These are phyloP conservation scores for Arctia plantaginis DNA, from an alignment of 2,888 invertebrate genomes.

Conservation along the genomic window DNA sequence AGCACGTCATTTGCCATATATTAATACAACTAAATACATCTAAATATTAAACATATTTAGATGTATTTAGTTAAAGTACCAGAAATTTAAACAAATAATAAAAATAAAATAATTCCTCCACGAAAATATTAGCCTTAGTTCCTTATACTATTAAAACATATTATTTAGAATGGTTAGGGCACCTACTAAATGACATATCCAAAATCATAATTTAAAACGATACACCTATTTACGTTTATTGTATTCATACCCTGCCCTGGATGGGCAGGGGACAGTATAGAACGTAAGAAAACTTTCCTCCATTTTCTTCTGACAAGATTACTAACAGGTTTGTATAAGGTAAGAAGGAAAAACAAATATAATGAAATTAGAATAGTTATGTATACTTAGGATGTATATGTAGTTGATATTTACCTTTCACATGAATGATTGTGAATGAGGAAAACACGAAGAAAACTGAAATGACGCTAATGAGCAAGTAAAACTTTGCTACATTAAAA, in stretches of 20 bases:
- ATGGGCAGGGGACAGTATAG: not conserved
- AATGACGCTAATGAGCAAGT: constrained; percentile 38
- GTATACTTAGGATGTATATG: constrained; percentile 19
- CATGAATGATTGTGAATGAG: constrained; percentile 17
- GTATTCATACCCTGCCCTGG: not conserved
- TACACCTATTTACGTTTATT: not conserved
- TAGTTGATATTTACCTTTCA: constrained; percentile 18
- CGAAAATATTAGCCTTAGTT: too few species aligned
- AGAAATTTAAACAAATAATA: too few species aligned
- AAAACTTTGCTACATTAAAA: constrained; percentile 4
- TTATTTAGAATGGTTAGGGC: not conserved
- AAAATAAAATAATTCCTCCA: too few species aligned
- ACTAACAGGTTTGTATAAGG: constrained; percentile 22
- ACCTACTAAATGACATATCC: not conserved
- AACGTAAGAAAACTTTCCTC: constrained; percentile 12
- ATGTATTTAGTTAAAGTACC: too few species aligned
- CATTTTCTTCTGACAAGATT: constrained; percentile 22
- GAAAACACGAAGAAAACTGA: constrained; percentile 25
- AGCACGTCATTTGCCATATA: too few species aligned
- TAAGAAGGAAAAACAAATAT: constrained; percentile 24
- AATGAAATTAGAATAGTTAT: constrained; percentile 37
- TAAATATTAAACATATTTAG: too few species aligned
- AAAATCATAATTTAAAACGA: not conserved
- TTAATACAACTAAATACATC: too few species aligned
- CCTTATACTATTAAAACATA: not conserved